phyloP scores from a whole-genome alignment of 2,113 vertebrate species.

The Gopherus evgoodei region DNA sequence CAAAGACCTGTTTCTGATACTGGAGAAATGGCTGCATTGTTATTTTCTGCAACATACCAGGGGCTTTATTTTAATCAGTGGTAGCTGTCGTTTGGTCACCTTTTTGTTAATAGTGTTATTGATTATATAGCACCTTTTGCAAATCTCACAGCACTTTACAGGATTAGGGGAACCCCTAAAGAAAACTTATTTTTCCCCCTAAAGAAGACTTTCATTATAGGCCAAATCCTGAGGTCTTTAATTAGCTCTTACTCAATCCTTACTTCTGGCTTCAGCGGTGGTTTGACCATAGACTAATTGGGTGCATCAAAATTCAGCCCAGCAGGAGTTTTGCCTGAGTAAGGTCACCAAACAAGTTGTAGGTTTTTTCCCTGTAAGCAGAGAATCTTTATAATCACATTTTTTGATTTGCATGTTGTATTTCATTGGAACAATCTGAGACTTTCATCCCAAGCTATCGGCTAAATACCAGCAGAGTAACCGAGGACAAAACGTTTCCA shows the following conservation, averaged over 20 bases:
- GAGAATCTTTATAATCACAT: background rate
- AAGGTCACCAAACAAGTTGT: background rate
- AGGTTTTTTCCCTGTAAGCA: background rate
- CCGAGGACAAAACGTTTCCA: background rate
- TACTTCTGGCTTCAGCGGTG: background rate
- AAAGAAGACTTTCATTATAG: background rate
- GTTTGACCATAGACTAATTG: background rate
- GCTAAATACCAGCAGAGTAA: background rate
- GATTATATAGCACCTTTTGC: background rate
- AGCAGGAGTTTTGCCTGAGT: fast-evolving
- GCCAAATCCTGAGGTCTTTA: background rate
- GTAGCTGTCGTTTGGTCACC: conserved; percentile 31
- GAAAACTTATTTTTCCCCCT: conserved; percentile 14
- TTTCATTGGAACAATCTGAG: background rate
- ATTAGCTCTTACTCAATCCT: background rate
- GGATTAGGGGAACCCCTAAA: conserved; percentile 59
- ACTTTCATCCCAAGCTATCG: background rate
- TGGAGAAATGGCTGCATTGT: conserved; percentile 8
- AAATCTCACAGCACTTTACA: conserved; percentile 57
- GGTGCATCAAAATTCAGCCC: fast-evolving
- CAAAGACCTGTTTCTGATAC: conserved; percentile 38
- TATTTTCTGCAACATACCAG: conserved; percentile 13
- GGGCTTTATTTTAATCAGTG: conserved; percentile 59
- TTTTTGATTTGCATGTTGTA: background rate
- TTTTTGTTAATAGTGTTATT: conserved; percentile 64